phyloP scores from a whole-genome alignment of 2,888 invertebrate genomes.

The Drosophila macrospina region DNA sequence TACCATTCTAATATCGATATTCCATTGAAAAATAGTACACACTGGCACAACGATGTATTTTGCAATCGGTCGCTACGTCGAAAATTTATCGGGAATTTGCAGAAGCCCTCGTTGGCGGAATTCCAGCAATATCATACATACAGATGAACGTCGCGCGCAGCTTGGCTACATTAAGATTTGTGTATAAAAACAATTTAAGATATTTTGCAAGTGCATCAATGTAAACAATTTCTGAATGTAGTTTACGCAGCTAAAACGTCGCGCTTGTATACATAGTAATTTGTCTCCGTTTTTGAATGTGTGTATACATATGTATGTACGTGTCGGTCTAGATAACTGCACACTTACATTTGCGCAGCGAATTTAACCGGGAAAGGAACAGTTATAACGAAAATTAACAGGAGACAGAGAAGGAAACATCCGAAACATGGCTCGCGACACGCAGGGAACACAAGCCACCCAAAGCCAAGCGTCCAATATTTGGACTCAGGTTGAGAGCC shows the following conservation, averaged over 20 bases:
- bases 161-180: conserved; percentile 27
- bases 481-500: conserved; percentile 84
- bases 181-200: conserved; percentile 26
- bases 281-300: conserved; percentile 10
- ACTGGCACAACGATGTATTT: background rate
- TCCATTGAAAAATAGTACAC: conserved; percentile 44
- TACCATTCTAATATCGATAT: conserved; percentile 30
- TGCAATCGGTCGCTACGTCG: background rate
- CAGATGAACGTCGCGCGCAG: conserved; percentile 26
- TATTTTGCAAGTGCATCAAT: conserved; percentile 28
- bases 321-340: conserved; percentile 59
- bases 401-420: conserved; percentile 2
- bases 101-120: conserved; percentile 29
- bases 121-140: background rate
- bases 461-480: conserved; percentile 83
- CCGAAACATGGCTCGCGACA: conserved; percentile 77
- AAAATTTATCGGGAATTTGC: conserved; percentile 20
- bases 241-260: background rate
- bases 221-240: conserved; percentile 37
- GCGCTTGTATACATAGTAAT: conserved; percentile 3
- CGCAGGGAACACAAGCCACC: conserved; percentile 78
- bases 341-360: conserved; percentile 62
- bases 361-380: conserved; percentile 35
- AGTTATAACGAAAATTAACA: conserved; percentile 23
- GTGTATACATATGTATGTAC: conserved; percentile 16